These are phyloP conservation scores for Mechanitis mazaeus DNA, from an alignment of 2,888 invertebrate species.

Conservation along the genomic window DNA sequence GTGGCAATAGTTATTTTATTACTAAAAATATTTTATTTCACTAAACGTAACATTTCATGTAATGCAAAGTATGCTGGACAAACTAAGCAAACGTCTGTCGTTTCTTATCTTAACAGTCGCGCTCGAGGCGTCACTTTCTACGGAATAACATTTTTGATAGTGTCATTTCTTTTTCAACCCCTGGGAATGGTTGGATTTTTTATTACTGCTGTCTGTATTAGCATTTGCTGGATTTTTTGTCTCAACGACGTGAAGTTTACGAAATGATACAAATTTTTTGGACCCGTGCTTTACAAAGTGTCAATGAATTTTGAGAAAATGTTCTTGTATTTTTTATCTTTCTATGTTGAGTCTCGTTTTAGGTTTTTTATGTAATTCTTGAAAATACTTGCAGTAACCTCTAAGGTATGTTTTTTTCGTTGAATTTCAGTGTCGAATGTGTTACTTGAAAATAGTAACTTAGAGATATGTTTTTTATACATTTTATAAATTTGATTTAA, in stretches of 20 bases:
- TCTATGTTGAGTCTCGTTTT: no score
- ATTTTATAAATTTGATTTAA: no score
- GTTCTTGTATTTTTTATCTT: neutral
- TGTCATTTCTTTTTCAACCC: slow-evolving; percentile 26
- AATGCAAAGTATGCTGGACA: neutral
- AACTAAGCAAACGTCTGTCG: slow-evolving; percentile 13
- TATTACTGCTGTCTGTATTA: slow-evolving; percentile 34
- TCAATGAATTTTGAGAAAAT: slow-evolving; percentile 2
- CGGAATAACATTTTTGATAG: slow-evolving; percentile 30
- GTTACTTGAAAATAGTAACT: no score
- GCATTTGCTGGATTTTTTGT: slow-evolving; percentile 17
- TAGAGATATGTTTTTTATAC: no score
- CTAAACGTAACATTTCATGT: no score
- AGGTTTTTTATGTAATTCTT: no score
- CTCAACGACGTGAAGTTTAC: slow-evolving; percentile 1
- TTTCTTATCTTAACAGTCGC: slow-evolving; percentile 22
- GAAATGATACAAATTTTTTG: neutral
- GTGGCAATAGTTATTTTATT: no score
- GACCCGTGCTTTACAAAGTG: slow-evolving; percentile 1
- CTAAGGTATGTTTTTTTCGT: no score
- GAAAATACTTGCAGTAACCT: no score
- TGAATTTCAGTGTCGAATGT: no score
- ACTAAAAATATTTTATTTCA: no score
- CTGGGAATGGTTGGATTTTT: slow-evolving; percentile 24
- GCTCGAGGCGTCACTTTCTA: slow-evolving; percentile 23